Base-by-base conservation (phyloP, 1,140 invertebrate genomes). In the Dolichoris vasculosae region DNA sequence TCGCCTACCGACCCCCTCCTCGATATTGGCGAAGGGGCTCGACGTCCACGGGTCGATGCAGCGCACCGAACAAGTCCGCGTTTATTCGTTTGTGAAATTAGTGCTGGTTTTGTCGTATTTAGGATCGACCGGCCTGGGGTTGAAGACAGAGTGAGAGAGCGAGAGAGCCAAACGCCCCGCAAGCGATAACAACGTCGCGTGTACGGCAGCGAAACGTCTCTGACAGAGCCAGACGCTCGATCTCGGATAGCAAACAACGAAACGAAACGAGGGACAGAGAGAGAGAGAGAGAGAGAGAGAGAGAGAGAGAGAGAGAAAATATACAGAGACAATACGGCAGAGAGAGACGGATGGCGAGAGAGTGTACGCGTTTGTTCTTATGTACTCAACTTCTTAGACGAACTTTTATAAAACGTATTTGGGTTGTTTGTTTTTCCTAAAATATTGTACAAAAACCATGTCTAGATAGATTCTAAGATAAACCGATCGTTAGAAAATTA, bases 51-150 rank as follows among this genome's bases (percentile, higher is more conserved):
- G 67, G 38, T n/a, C 38, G 69, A 43, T 73, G 69, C 38, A 73
- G 69, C 23, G 32, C 51, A 43, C 38, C 59, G 63, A 40, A 78
- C 59, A 86, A 86, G 83, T 87, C 87, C 86, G 89, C 89, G 90
- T 92, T 92, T 93, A 92, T 93, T 93, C 92, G 91, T 91, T 93
- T 93, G 92, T 93, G 91, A 93, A 93, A 93, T 93, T 93, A 93
- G 92, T 92, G 86, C 92, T 93, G 92, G 91, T 93, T 92, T 92
- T 92, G 92, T 93, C 92, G 90, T 92, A 89, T 91, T 91, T 90
- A 88, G 88, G 83, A 75, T 32, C 64, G 46, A 75, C 26, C 89
- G 87, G 88, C 88, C 88, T 84, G 78, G 84, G 55, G 55, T 73
- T 71, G 63, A 71, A 43, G 17, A 48, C n/a, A n/a, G n/a, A n/a